Conservation (phyloP, 1,140 invertebrate species). For the Dryas iulia region DNA sequence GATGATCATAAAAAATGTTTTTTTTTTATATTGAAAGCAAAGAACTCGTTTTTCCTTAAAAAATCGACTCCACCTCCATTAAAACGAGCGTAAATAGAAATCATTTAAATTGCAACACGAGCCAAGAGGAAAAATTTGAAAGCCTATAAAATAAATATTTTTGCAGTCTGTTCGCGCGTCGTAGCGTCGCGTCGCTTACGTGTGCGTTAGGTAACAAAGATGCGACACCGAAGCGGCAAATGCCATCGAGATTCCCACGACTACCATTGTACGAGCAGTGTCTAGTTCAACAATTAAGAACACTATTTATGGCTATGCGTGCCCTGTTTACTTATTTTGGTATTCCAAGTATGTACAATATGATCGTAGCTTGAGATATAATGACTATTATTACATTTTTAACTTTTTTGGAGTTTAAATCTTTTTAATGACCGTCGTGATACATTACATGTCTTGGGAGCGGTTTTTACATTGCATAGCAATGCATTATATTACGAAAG, state of each 20-base stretch:
- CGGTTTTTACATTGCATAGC: background rate
- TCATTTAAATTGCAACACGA: background rate
- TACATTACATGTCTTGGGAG: background rate
- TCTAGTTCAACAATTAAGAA: constrained; percentile 52
- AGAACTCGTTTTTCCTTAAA: background rate
- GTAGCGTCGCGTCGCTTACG: constrained; percentile 23
- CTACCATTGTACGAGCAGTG: constrained; percentile 48
- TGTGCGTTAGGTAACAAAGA: constrained; percentile 51
- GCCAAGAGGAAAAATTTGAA: background rate
- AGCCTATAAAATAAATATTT: background rate
- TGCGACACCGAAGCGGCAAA: constrained; percentile 40
- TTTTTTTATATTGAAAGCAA: background rate
- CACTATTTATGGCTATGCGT: constrained; percentile 25
- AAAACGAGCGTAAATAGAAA: background rate
- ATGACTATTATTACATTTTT: background rate
- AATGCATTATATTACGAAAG: background rate
- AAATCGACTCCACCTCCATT: background rate
- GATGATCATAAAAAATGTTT: background rate
- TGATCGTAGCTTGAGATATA: constrained; percentile 1
- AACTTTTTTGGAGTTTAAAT: background rate
- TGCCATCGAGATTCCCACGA: constrained; percentile 57
- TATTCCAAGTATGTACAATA: constrained; percentile 18
- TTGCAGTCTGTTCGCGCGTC: background rate
- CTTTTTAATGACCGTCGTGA: background rate
- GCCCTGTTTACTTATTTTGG: constrained; percentile 11